Conservation (phyloP, 2,797 vertebrate species). For the Esox lucius region DNA sequence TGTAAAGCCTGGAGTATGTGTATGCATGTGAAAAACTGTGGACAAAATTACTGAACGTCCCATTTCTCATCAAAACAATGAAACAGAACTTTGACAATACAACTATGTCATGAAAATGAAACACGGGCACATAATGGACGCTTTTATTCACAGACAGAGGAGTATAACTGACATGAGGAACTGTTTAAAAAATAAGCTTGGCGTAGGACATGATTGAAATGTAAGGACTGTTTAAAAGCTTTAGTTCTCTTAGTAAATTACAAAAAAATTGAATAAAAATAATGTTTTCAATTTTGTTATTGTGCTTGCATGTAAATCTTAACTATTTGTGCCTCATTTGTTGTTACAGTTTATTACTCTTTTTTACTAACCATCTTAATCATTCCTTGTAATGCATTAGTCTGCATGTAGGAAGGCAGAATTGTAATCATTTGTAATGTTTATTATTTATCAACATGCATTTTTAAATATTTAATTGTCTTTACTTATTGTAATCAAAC, state of each 20-base stretch:
- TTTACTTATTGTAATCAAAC: constrained; percentile 11
- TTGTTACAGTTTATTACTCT: not conserved
- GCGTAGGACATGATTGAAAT: not conserved
- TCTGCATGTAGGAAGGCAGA: not conserved
- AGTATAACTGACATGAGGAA: constrained; percentile 11
- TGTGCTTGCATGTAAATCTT: not conserved
- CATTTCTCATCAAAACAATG: not conserved
- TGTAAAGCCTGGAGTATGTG: not conserved
- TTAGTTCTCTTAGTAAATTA: too few relatives aligned
- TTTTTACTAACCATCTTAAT: not conserved
- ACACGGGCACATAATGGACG: not conserved
- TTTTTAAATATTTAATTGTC: constrained; percentile 10
- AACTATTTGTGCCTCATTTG: not conserved
- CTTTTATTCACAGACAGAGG: constrained; percentile 5
- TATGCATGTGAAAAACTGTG: not conserved
- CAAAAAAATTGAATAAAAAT: too few relatives aligned
- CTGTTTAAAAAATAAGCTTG: constrained; percentile 16
- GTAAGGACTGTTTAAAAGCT: too few relatives aligned
- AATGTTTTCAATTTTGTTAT: not conserved
- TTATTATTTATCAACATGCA: constrained; percentile 9
- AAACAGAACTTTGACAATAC: not conserved
- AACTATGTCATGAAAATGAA: not conserved
- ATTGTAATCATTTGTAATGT: constrained; percentile 27
- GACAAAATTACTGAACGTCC: not conserved
- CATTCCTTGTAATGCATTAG: not conserved